Evolutionary conservation across 2,113 vertebrate species (phyloP).

Genomic region (Cavia aperea): DNA sequence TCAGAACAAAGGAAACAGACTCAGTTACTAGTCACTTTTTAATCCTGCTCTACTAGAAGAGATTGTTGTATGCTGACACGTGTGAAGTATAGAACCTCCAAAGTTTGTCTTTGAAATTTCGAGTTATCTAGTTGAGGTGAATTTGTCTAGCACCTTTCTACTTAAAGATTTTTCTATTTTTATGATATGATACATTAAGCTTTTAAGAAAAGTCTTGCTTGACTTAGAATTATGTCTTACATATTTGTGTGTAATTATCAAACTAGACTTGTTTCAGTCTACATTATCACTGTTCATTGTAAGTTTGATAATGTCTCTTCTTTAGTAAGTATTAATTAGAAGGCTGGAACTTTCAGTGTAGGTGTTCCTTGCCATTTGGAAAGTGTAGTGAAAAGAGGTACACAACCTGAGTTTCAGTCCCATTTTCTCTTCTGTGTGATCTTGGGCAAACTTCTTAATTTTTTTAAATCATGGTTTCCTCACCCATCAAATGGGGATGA

Average conservation of each 20-base stretch:
- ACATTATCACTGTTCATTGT: not conserved
- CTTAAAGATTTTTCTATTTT: not conserved
- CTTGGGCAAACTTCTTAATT: conserved; percentile 20
- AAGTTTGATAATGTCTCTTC: conserved; percentile 7
- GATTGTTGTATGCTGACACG: not conserved
- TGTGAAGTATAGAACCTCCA: not conserved
- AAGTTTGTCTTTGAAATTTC: conserved; percentile 23
- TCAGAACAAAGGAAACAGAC: not conserved
- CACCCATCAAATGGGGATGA: conserved; percentile 11
- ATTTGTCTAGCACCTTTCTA: conserved; percentile 21
- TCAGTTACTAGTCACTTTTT: not conserved
- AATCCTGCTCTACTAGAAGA: not conserved
- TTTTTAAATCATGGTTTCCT: conserved; percentile 44
- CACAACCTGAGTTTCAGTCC: conserved; percentile 13
- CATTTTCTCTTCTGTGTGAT: conserved; percentile 32
- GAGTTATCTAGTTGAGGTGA: not conserved
- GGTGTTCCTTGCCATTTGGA: not conserved
- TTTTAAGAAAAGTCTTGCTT: conserved; percentile 32
- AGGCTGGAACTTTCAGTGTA: conserved; percentile 9
- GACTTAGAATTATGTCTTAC: conserved; percentile 45
- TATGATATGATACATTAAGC: not conserved
- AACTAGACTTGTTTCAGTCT: conserved; percentile 7
- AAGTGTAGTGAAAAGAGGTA: not conserved
- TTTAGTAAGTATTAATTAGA: conserved; percentile 41
- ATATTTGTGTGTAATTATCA: conserved; percentile 5